These are phyloP conservation scores for Scleropages formosus DNA, from an alignment of 2,797 vertebrate species.

Conservation along the genomic window DNA sequence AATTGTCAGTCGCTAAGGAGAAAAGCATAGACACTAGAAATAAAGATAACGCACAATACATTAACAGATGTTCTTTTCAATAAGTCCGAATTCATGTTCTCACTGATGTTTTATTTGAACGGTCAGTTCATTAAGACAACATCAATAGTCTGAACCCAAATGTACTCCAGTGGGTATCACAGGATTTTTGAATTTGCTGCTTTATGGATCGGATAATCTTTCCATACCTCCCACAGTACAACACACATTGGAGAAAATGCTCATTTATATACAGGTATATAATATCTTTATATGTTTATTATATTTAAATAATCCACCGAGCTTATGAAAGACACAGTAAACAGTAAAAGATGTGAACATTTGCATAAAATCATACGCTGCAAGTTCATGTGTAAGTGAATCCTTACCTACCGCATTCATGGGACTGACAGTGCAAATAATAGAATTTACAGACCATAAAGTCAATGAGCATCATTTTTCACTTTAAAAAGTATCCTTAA, in stretches of 20 bases:
- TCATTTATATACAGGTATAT: constrained; percentile 16
- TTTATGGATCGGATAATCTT: neutral
- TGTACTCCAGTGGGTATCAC: constrained; percentile 13
- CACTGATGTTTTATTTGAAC: constrained; percentile 33
- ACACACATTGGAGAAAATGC: neutral
- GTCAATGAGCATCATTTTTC: neutral
- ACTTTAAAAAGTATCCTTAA: constrained; percentile 4
- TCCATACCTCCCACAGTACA: neutral
- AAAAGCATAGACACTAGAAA: too few species aligned
- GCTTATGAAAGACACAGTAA: neutral
- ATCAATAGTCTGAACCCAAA: neutral
- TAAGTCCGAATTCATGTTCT: constrained; percentile 12
- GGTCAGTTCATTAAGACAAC: constrained; percentile 20
- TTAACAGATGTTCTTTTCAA: constrained; percentile 8
- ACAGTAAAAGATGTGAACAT: neutral
- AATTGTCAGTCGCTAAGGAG: too few species aligned
- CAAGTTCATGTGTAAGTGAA: too few species aligned
- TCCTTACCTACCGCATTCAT: too few species aligned
- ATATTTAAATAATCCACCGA: neutral
- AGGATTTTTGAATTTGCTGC: constrained; percentile 22
- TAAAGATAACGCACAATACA: neutral
- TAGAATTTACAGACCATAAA: neutral
- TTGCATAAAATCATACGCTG: neutral
- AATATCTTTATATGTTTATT: too few species aligned
- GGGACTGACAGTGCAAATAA: too few species aligned